A percentile compares a stretch with the other conserved stretches of the same genome.
Evolutionary conservation across 2,888 invertebrate species (phyloP).

Genomic region (Mythimna ferrago): DNA sequence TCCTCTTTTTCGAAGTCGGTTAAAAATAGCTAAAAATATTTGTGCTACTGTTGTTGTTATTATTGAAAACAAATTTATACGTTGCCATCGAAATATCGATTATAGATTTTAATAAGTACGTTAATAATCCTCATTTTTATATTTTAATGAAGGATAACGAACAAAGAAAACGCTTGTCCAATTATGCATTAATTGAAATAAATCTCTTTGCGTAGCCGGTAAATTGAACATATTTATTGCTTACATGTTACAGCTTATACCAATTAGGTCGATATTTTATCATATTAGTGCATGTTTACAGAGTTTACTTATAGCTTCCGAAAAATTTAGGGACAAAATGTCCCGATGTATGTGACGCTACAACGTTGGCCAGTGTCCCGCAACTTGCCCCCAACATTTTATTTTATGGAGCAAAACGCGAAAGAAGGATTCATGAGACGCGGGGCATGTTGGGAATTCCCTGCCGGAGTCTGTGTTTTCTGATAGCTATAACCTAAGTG

Average conservation of each 20-base stretch:
- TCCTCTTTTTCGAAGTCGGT: too few species aligned
- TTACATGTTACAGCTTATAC: conserved; percentile 12
- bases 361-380: too few species aligned
- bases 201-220: conserved; percentile 1
- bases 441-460: too few species aligned
- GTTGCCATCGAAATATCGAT: conserved; percentile 1
- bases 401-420: too few species aligned
- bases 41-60: not conserved
- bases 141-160: not conserved
- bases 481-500: too few species aligned
- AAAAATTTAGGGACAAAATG: too few species aligned
- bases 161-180: conserved; percentile 8
- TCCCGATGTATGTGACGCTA: too few species aligned
- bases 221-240: not conserved
- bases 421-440: too few species aligned
- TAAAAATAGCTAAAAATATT: too few species aligned
- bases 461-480: too few species aligned
- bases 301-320: not conserved
- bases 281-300: not conserved
- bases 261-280: conserved; percentile 15
- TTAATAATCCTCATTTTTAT: not conserved
- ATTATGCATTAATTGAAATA: conserved; percentile 30
- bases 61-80: not conserved
- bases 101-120: not conserved
- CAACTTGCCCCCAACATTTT: too few species aligned